Base-by-base conservation (phyloP, 2,797 vertebrate species). In the Sebastes cheni region DNA sequence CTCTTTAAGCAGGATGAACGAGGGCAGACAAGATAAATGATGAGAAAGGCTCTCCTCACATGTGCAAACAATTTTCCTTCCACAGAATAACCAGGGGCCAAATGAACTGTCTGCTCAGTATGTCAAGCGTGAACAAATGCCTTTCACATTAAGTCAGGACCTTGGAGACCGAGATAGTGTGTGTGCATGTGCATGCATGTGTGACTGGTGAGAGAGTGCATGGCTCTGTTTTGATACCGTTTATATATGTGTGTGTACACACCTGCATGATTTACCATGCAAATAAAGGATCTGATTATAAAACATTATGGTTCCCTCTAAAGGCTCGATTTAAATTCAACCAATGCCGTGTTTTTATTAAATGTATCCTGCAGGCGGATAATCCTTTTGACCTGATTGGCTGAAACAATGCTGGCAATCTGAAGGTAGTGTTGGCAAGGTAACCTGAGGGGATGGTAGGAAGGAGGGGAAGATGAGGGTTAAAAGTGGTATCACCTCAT, bases 31-130 rank as follows among this genome's bases (percentile, higher is more conserved):
- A 90, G 88, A 93, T 87, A 89, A 84, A 90, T 32, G 85, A 83
- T 18, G 46, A 91, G 72, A 86, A 54, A 56, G 80, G 60, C 65
- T 90, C 83, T 61, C 73, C 69, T 87, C 89, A 88, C 91, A 92
- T 92, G 85, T 93, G 92, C 88, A 90, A 93, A 91, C 84, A 84
- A 90, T 93, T 91, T 91, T 76, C 81, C 67, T 78, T 78, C n/a
- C 25, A 3, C 72, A 64, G 82, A 80, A 85, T 68, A 83, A 88
- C 88, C 81, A 42, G 73, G 59, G 88, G 79, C 84, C 88, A 86
- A 91, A 89, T 87, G 73, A 92, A 88, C 87, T 88, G 90, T 88
- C 86, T 88, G 83, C 46, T 91, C 74, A 67, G 78, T 72, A 86
- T 78, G 87, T 86, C 81, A 91, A 90, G 90, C 88, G 61, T 90